Evolutionary conservation across 2,797 vertebrate genomes (phyloP).

Genomic region (Chelon labrosus): DNA sequence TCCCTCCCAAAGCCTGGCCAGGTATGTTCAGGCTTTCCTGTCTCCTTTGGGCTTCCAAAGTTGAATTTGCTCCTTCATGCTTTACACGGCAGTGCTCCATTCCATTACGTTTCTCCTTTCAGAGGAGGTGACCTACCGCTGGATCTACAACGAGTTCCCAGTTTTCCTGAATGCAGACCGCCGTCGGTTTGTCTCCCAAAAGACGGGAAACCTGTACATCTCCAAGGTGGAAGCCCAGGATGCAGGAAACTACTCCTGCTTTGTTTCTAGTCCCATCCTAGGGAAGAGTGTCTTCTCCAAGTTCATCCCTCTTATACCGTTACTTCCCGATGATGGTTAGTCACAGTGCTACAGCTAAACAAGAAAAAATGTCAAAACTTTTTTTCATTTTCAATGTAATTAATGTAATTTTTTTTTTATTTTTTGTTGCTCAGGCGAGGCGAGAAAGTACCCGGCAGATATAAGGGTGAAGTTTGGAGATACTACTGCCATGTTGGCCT

Average conservation of each 20-base stretch:
- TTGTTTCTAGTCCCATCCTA: conserved; percentile 93
- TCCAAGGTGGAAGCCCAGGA: conserved; percentile 95
- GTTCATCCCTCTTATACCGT: conserved; percentile 93
- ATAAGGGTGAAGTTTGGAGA: conserved; percentile 94
- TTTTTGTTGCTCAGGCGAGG: conserved; percentile 81
- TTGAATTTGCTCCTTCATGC: too few species aligned
- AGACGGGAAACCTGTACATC: conserved; percentile 96
- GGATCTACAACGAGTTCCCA: conserved; percentile 98
- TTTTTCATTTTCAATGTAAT: neutral
- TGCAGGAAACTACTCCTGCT: conserved; percentile 97
- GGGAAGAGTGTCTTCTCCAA: conserved; percentile 98
- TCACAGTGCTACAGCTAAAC: conserved; percentile 11
- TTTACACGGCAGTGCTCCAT: neutral
- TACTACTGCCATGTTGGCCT: conserved; percentile 90
- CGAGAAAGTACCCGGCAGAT: conserved; percentile 94
- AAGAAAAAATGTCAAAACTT: neutral
- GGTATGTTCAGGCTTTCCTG: conserved; percentile 76
- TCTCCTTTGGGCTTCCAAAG: neutral
- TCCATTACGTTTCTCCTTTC: neutral
- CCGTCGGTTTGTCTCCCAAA: conserved; percentile 95
- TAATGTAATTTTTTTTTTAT: neutral
- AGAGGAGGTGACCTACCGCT: conserved; percentile 96
- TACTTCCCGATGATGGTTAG: conserved; percentile 90
- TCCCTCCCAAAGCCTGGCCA: conserved; percentile 92
- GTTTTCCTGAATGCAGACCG: conserved; percentile 93